These are phyloP conservation scores for Channallabes apus DNA, from an alignment of 2,797 vertebrate species.

Conservation along the genomic window DNA sequence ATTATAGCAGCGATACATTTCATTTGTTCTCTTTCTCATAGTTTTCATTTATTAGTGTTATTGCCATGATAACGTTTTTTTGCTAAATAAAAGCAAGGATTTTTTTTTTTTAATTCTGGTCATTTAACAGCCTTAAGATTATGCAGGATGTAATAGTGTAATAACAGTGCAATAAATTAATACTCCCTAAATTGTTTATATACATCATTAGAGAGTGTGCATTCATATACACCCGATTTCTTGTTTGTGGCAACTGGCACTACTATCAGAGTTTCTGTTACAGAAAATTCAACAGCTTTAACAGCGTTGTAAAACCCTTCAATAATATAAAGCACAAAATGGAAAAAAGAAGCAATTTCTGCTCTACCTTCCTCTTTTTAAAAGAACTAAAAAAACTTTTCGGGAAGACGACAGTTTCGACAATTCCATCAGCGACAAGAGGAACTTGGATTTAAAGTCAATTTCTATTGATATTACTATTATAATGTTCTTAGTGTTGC, in stretches of 20 bases:
- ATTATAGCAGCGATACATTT: neutral
- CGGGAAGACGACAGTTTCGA: neutral
- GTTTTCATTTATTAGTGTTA: neutral
- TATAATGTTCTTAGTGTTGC: neutral
- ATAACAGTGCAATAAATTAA: neutral
- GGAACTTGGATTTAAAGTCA: neutral
- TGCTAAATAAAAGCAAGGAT: neutral
- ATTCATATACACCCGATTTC: neutral
- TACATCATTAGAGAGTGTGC: neutral
- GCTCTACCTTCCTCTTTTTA: neutral
- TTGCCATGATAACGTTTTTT: too few relatives aligned
- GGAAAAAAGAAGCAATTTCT: neutral
- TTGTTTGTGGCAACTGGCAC: neutral
- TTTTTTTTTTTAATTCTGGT: neutral
- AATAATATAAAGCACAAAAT: neutral
- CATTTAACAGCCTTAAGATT: neutral
- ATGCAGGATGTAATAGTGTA: neutral
- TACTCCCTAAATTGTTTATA: neutral
- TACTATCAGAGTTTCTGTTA: neutral
- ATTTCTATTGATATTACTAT: neutral
- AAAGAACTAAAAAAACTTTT: neutral
- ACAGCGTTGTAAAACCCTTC: neutral
- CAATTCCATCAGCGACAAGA: neutral
- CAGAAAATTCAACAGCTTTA: neutral
- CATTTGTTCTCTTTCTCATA: neutral